Conservation (phyloP, 2,888 invertebrate genomes). For the Tinea pellionella region DNA sequence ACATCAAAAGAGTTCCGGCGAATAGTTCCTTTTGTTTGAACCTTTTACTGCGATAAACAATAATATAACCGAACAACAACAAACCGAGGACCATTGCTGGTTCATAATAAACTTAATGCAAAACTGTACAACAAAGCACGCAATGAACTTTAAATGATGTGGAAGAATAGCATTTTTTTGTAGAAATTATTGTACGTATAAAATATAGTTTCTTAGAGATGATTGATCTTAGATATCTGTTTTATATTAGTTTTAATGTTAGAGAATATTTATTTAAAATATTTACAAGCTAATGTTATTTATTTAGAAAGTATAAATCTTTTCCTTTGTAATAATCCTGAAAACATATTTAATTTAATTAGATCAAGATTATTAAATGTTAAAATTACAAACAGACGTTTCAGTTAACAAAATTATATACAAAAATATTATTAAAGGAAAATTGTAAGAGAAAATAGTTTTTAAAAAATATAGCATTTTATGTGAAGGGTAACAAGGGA, state of each 20-base stretch:
- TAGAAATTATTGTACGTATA: not conserved
- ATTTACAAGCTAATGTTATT: too few species aligned
- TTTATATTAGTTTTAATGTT: not conserved
- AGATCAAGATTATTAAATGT: too few species aligned
- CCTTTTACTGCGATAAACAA: not conserved
- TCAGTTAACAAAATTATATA: too few species aligned
- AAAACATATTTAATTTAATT: too few species aligned
- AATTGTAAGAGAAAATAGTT: too few species aligned
- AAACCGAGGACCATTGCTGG: not conserved
- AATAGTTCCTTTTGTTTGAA: conserved; percentile 10
- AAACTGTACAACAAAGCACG: not conserved
- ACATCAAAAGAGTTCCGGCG: conserved; percentile 9
- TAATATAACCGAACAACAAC: not conserved
- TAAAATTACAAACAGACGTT: too few species aligned
- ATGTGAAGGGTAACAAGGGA: not conserved
- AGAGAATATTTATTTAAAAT: too few species aligned
- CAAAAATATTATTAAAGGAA: too few species aligned
- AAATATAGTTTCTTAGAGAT: not conserved
- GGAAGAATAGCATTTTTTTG: too few species aligned
- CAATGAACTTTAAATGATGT: not conserved
- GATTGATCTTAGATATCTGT: not conserved
- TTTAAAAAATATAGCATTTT: not conserved
- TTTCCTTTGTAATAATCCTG: too few species aligned
- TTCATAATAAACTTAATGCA: not conserved
- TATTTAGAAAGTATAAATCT: too few species aligned